Evolutionary conservation across 2,888 invertebrate species (phyloP), one percentile per base, ranked within the genome.

Genomic region (Limnephilus auricula): DNA sequence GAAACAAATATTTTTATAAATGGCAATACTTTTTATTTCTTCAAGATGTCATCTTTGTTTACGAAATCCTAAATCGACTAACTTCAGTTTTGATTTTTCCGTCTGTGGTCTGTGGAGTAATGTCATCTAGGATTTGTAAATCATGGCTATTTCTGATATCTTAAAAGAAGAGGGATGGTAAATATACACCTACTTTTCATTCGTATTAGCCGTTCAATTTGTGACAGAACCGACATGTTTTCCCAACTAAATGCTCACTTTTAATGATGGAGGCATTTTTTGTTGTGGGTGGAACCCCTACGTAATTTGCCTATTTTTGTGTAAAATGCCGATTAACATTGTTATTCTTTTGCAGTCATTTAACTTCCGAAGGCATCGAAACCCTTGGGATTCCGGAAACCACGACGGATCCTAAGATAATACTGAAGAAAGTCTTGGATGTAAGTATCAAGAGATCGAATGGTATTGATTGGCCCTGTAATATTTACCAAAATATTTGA

Each of bases 301-400:
- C 85, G 84, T 90, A 86, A 89, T 91, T 89, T 83, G 87, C 32
- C 37, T 85, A 92, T 91, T 90, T 90, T 89, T 45, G 87, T 83
- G 34, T 82, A 80, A 85, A 45, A 87, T 90, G 45, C 34, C 25
- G 45, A 93, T 93, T 94, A 88, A 90, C 94, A 93, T 94, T 94
- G 94, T 93, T 89, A 25, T 65, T 91, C 78, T 45, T 88, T 96
- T 96, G 93, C 95, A 98, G 98, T 98, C 96, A 97, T 94, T 95
- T 98, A 93, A 97, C 97, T 93, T 96, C 97, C 93, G 97, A 97
- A 94, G 98, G 98, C 93, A 95, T 97, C 92, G 96, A 97, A 94
- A 95, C 96, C 94, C 95, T 98, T 93, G 97, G 96, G 93, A 97
- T 97, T 95, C 96, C 96, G 94, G 97, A 96, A 92, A 95, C 95